A percentile compares a stretch with the other conserved stretches of the same genome.
phyloP scores from a whole-genome alignment of 2,888 invertebrate genomes.

The Acleris literana region DNA sequence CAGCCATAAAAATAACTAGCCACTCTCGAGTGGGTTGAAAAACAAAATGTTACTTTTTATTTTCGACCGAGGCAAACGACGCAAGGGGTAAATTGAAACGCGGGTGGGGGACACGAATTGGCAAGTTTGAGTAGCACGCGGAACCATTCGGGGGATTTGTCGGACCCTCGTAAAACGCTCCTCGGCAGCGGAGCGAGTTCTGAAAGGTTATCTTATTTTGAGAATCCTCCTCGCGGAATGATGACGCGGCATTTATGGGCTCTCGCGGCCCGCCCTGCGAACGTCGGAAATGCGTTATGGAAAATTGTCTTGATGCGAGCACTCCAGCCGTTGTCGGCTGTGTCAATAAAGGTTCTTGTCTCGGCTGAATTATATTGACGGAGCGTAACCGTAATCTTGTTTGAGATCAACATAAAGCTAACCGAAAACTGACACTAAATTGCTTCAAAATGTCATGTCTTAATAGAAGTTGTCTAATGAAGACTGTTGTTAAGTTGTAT shows the following conservation, averaged over 20 bases:
- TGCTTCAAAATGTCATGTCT: constrained; percentile 5
- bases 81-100: constrained; percentile 72
- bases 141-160: constrained; percentile 64
- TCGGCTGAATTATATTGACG: constrained; percentile 40
- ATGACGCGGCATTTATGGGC: constrained; percentile 55
- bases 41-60: constrained; percentile 65
- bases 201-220: constrained; percentile 65
- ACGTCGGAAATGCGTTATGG: constrained; percentile 49
- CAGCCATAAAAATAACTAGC: constrained; percentile 57
- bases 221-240: constrained; percentile 53
- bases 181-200: constrained; percentile 54
- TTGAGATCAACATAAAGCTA: constrained; percentile 30
- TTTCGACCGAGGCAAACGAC: constrained; percentile 51
- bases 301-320: constrained; percentile 50
- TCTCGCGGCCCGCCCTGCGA: constrained; percentile 35
- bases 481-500: neutral
- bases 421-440: constrained; percentile 28
- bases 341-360: constrained; percentile 48
- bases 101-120: constrained; percentile 60
- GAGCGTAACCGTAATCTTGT: constrained; percentile 41
- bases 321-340: constrained; percentile 45
- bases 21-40: constrained; percentile 52
- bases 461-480: constrained; percentile 9
- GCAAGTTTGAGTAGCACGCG: constrained; percentile 59
- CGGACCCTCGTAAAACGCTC: constrained; percentile 70